phyloP scores from a whole-genome alignment of 2,113 vertebrate species.

The Diphyllodes magnificus region DNA sequence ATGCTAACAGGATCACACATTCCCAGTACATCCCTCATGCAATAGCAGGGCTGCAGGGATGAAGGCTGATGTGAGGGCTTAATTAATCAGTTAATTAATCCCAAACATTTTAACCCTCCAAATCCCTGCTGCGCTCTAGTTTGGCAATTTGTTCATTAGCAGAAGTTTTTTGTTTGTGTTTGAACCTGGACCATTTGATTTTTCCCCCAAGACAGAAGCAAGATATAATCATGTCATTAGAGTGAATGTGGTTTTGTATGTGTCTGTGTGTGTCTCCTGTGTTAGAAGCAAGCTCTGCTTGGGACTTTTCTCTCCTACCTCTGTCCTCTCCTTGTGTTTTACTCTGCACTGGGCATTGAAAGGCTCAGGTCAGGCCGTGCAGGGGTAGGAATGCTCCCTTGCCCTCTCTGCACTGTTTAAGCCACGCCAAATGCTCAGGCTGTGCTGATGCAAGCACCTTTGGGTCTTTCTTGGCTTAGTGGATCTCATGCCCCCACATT shows the following conservation, averaged over 20 bases:
- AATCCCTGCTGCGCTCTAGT: background rate
- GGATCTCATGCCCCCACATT: background rate
- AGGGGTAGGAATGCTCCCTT: background rate
- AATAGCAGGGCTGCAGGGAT: background rate
- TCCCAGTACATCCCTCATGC: background rate
- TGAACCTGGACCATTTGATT: background rate
- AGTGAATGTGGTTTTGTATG: background rate
- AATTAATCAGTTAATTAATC: conserved; percentile 69
- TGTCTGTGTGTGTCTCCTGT: background rate
- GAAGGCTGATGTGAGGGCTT: conserved; percentile 29
- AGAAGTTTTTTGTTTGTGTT: background rate
- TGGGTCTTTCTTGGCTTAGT: background rate
- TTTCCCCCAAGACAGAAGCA: background rate
- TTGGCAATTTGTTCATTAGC: conserved; percentile 3
- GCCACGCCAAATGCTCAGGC: background rate
- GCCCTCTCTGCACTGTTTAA: background rate
- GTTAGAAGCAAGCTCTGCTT: background rate
- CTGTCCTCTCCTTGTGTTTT: background rate
- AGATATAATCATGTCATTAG: background rate
- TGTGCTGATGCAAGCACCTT: background rate
- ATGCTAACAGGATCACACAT: background rate
- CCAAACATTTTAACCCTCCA: conserved; percentile 58
- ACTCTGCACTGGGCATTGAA: background rate
- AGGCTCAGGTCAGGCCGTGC: background rate
- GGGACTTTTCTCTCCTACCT: background rate